phyloP scores from a whole-genome alignment of 2,113 vertebrate genomes.

The Mobula hypostoma region DNA sequence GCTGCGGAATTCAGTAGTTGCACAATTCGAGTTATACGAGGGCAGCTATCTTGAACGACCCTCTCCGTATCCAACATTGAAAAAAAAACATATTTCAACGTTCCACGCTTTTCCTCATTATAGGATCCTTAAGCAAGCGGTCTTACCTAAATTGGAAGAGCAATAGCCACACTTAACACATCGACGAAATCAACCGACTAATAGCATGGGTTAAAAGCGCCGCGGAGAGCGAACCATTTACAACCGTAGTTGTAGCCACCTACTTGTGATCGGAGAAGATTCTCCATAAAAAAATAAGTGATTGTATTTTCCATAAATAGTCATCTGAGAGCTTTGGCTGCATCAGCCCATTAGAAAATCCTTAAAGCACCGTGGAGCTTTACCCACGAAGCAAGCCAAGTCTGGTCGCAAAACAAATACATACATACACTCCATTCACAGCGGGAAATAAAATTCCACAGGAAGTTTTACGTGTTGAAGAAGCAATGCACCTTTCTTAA shows the following conservation, averaged over 20 bases:
- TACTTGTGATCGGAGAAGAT: neutral
- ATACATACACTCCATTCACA: neutral
- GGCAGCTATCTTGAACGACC: conserved; percentile 16
- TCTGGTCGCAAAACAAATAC: neutral
- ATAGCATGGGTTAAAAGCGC: neutral
- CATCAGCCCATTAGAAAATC: neutral
- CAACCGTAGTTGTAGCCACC: neutral
- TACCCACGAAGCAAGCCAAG: neutral
- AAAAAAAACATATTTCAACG: neutral
- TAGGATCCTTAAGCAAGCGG: neutral
- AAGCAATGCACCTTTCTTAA: neutral
- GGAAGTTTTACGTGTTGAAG: neutral
- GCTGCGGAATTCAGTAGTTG: conserved; percentile 31
- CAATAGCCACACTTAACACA: neutral
- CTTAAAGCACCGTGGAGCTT: neutral
- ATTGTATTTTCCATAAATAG: conserved; percentile 34
- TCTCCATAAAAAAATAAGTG: neutral
- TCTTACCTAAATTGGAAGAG: conserved; percentile 35
- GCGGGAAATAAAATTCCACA: neutral
- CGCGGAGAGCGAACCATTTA: neutral
- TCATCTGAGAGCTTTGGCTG: neutral
- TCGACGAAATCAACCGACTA: neutral
- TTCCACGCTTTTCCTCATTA: neutral
- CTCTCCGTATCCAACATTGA: neutral
- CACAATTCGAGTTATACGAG: conserved; percentile 20